phyloP scores from a whole-genome alignment of 2,113 vertebrate species.

The Chloebia gouldiae region DNA sequence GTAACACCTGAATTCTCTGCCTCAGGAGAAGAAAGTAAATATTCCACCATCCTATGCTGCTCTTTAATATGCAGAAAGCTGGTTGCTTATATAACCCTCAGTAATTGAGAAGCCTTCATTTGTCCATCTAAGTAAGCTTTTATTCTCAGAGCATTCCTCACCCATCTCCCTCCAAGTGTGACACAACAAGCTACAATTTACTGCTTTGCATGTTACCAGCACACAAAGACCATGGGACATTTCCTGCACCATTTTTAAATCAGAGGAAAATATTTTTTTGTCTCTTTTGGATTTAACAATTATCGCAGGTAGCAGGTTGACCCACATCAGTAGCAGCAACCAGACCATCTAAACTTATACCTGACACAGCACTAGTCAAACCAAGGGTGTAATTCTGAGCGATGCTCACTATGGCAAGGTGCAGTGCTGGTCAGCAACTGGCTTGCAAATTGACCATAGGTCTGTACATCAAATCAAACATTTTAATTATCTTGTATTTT shows the following conservation, averaged over 20 bases:
- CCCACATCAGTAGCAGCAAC: not conserved
- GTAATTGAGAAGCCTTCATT: not conserved
- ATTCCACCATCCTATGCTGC: not conserved
- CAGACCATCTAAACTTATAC: not conserved
- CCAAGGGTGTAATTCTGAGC: not conserved
- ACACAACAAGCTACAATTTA: not conserved
- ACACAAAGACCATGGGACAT: not conserved
- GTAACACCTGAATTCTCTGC: not conserved
- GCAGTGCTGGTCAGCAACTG: not conserved
- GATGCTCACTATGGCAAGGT: accelerated
- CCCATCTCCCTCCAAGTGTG: not conserved
- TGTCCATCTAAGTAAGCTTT: not conserved
- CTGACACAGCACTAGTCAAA: not conserved
- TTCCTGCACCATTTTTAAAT: not conserved
- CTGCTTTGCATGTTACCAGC: not conserved
- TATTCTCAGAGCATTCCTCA: not conserved
- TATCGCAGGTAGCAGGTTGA: not conserved
- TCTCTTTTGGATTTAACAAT: not conserved
- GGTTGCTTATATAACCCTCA: not conserved
- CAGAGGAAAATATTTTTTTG: not conserved
- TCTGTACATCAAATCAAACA: conserved; percentile 38
- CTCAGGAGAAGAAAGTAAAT: not conserved
- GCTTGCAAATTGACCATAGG: conserved; percentile 11
- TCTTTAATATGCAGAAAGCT: not conserved
- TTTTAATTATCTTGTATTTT: conserved; percentile 50